phyloP scores from a whole-genome alignment of 2,113 vertebrate genomes.

The Ophthalmolycus amberensis region DNA sequence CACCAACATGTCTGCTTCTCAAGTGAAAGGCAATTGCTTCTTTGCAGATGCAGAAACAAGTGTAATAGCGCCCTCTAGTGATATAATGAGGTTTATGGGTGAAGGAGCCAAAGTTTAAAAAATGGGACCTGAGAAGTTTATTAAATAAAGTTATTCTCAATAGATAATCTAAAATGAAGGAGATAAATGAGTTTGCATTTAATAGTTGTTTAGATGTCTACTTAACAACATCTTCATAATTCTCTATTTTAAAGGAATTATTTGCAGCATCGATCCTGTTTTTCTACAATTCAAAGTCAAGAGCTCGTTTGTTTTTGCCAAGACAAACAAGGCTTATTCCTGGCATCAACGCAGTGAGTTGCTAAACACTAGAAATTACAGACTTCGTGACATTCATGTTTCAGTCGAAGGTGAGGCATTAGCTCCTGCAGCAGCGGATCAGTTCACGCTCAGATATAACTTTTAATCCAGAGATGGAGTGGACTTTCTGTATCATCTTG shows the following conservation, averaged over 20 bases:
- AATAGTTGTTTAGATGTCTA: neutral
- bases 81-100: neutral
- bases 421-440: conserved; percentile 11
- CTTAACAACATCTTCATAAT: neutral
- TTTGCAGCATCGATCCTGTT: neutral
- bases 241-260: neutral
- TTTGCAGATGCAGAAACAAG: neutral
- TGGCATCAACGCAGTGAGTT: conserved; percentile 68
- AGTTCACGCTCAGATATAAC: neutral
- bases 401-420: conserved; percentile 54
- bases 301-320: conserved; percentile 65
- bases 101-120: neutral
- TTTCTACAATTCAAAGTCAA: conserved; percentile 29
- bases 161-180: neutral
- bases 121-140: neutral
- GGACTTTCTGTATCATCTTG: conserved; percentile 49
- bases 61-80: conserved; percentile 12
- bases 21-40: neutral
- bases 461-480: conserved; percentile 38
- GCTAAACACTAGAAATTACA: conserved; percentile 52
- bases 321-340: conserved; percentile 73
- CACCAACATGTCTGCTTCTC: neutral
- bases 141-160: neutral
- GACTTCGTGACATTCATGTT: conserved; percentile 58
- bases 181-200: neutral